Conservation (phyloP, 2,888 invertebrate genomes). For the Aradus depressus region DNA sequence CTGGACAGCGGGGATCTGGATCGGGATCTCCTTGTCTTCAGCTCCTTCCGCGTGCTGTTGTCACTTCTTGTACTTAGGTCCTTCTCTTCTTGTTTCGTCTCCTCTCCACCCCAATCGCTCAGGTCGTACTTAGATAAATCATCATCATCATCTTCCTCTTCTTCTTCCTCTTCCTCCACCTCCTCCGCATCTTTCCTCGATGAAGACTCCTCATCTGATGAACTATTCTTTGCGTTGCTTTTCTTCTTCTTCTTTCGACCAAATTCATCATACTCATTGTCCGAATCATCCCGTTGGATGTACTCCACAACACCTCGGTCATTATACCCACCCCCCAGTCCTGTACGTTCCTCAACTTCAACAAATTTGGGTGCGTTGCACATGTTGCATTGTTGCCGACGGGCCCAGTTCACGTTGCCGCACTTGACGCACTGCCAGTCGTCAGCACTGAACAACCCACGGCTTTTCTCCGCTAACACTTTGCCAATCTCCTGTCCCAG, state of each 20-base stretch:
- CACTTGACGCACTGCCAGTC: constrained; percentile 99
- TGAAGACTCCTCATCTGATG: too few species aligned
- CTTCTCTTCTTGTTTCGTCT: too few species aligned
- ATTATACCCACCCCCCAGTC: constrained; percentile 85
- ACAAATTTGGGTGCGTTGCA: constrained; percentile 97
- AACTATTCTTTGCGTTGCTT: too few species aligned
- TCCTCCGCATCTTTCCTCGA: constrained; percentile 36
- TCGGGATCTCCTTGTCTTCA: too few species aligned
- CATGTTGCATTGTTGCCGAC: constrained; percentile 91
- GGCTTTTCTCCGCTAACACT: constrained; percentile 93
- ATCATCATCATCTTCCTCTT: constrained; percentile 40
- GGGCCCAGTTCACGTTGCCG: constrained; percentile 99
- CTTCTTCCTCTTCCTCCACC: constrained; percentile 46
- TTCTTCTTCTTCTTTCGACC: constrained; percentile 39
- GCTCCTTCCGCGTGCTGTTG: too few species aligned
- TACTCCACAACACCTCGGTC: constrained; percentile 95
- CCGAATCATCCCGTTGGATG: constrained; percentile 71
- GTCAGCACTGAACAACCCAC: constrained; percentile 92
- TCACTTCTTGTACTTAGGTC: too few species aligned
- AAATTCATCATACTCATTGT: constrained; percentile 95
- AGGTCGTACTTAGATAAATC: constrained; percentile 70
- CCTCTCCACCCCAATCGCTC: constrained; percentile 52
- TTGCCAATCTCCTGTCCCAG: constrained; percentile 97
- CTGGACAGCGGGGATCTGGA: too few species aligned
- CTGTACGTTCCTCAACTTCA: constrained; percentile 71